A percentile compares a stretch with the other conserved stretches of the same genome.
Evolutionary conservation across 2,888 invertebrate species (phyloP).

Genomic region (Blastobasis lacticolella): DNA sequence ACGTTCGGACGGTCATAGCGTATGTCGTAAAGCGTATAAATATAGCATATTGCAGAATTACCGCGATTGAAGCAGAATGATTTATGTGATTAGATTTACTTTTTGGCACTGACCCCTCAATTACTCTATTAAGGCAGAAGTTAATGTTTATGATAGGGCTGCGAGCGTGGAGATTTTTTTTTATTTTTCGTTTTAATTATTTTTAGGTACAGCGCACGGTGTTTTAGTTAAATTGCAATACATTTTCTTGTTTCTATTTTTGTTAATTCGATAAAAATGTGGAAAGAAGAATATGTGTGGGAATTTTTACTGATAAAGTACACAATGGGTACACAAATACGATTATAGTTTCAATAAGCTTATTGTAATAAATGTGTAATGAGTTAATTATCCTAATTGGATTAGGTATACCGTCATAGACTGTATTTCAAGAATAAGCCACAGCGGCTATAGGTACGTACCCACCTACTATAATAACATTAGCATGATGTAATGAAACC

Average conservation of each 20-base stretch:
- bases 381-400: conserved; percentile 1
- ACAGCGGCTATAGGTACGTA: not conserved
- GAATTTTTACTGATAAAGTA: too few relatives aligned
- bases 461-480: conserved; percentile 7
- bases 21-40: conserved; percentile 19
- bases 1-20: conserved; percentile 14
- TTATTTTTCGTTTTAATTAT: too few relatives aligned
- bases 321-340: too few relatives aligned
- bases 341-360: too few relatives aligned
- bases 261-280: too few relatives aligned
- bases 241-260: too few relatives aligned
- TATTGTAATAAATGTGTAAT: not conserved
- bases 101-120: not conserved
- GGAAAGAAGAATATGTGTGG: too few relatives aligned
- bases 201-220: too few relatives aligned
- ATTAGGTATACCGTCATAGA: not conserved
- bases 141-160: too few relatives aligned
- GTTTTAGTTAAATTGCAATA: too few relatives aligned
- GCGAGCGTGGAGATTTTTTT: too few relatives aligned
- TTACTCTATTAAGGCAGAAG: too few relatives aligned
- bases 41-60: conserved; percentile 11
- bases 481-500: conserved; percentile 14
- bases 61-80: not conserved
- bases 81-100: conserved; percentile 1
- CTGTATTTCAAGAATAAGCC: not conserved